phyloP scores from a whole-genome alignment of 2,888 invertebrate species.

The Limnephilus rhombicus region DNA sequence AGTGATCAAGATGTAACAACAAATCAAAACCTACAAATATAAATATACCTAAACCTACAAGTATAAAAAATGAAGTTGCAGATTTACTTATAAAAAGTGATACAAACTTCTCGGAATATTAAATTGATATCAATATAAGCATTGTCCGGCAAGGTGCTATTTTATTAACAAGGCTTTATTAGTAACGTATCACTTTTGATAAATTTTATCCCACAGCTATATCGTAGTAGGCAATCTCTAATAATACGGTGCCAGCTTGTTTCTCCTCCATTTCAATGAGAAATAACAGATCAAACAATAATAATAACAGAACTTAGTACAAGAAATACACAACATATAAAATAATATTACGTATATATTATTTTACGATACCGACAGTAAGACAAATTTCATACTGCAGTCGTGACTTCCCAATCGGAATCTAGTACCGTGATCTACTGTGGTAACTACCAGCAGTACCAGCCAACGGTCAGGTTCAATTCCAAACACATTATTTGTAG shows the following conservation, averaged over 20 bases:
- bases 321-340: constrained; percentile 15
- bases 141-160: background rate
- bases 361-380: constrained; percentile 27
- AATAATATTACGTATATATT: constrained; percentile 5
- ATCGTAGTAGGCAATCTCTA: background rate
- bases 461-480: constrained; percentile 38
- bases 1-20: too few relatives aligned
- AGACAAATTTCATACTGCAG: constrained; percentile 47
- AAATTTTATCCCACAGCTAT: background rate
- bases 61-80: background rate
- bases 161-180: background rate
- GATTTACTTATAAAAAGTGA: too few relatives aligned
- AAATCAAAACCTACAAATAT: too few relatives aligned
- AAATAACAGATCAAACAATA: constrained; percentile 36
- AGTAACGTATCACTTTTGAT: background rate
- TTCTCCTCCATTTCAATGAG: background rate
- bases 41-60: too few relatives aligned
- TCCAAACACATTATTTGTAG: constrained; percentile 11
- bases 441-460: background rate
- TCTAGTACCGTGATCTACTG: constrained; percentile 23
- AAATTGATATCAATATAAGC: too few relatives aligned
- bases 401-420: constrained; percentile 45
- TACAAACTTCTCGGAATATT: background rate
- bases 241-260: background rate
- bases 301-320: background rate